These are phyloP conservation scores for Andrena hattorfiana DNA, from an alignment of 2,888 invertebrate genomes.

Conservation along the genomic window DNA sequence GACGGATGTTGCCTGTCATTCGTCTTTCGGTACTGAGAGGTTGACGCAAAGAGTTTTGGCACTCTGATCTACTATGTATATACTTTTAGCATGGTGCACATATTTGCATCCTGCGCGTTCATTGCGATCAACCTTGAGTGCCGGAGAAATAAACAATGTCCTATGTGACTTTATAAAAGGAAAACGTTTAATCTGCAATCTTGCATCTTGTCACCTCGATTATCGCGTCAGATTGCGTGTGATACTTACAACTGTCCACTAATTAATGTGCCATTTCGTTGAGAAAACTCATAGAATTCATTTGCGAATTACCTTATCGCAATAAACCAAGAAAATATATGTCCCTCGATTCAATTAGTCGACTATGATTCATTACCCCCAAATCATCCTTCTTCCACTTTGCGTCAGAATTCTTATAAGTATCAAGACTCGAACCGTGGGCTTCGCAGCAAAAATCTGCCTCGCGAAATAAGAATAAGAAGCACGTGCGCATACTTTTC, in stretches of 20 bases:
- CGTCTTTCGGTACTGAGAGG: conserved; percentile 11
- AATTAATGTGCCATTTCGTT: neutral
- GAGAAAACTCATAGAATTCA: no score
- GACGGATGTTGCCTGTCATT: conserved; percentile 33
- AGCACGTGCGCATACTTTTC: conserved; percentile 25
- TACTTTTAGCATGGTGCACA: conserved; percentile 42
- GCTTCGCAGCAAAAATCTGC: no score
- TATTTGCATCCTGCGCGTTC: conserved; percentile 21
- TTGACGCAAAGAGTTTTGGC: conserved; percentile 53
- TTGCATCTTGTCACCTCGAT: neutral
- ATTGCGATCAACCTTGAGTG: conserved; percentile 37
- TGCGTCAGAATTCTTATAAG: no score
- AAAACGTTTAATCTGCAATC: neutral
- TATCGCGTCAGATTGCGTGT: neutral
- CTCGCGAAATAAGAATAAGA: neutral
- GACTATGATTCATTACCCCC: neutral
- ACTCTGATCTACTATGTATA: conserved; percentile 25
- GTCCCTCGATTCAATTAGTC: neutral
- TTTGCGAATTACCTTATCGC: no score
- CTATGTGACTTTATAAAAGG: conserved; percentile 2
- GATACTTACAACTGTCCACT: neutral
- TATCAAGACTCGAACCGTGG: no score
- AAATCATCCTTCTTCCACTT: neutral
- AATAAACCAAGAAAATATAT: no score
- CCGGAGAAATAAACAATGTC: conserved; percentile 5